phyloP scores from a whole-genome alignment of 2,797 vertebrate genomes.

The Argya squamiceps region DNA sequence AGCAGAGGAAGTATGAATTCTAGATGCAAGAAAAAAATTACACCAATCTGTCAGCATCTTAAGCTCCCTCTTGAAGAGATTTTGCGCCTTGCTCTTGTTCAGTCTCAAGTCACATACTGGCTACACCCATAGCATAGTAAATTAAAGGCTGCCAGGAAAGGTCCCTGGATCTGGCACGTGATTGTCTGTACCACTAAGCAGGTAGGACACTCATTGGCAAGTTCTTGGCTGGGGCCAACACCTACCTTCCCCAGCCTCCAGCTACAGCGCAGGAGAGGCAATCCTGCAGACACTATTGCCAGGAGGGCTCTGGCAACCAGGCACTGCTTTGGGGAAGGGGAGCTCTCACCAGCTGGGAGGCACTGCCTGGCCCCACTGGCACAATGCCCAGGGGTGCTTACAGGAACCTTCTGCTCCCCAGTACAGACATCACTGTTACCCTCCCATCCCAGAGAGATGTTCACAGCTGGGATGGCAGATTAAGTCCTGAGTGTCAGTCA shows the following conservation, averaged over 20 bases:
- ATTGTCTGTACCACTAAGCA: fast-evolving
- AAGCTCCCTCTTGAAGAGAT: conserved; percentile 38
- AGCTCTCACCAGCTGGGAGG: neutral
- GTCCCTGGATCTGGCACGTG: neutral
- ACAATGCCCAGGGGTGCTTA: neutral
- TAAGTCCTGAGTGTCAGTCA: neutral
- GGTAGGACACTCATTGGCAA: neutral
- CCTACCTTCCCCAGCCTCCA: neutral
- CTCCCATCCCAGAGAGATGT: neutral
- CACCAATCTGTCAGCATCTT: conserved; percentile 15
- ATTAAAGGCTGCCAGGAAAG: neutral
- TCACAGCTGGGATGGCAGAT: neutral
- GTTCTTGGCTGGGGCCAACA: neutral
- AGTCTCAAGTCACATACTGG: neutral
- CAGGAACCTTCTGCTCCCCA: fast-evolving
- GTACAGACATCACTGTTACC: fast-evolving
- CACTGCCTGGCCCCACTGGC: neutral
- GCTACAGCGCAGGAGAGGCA: neutral
- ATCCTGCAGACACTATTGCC: fast-evolving
- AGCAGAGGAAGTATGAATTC: conserved; percentile 33
- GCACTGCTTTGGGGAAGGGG: neutral
- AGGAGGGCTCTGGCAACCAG: neutral
- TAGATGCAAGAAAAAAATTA: conserved; percentile 30
- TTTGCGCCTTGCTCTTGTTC: neutral
- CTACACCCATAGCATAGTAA: neutral